Evolutionary conservation across 2,888 invertebrate genomes (phyloP).

Genomic region (Parapristionchus giblindavisi): DNA sequence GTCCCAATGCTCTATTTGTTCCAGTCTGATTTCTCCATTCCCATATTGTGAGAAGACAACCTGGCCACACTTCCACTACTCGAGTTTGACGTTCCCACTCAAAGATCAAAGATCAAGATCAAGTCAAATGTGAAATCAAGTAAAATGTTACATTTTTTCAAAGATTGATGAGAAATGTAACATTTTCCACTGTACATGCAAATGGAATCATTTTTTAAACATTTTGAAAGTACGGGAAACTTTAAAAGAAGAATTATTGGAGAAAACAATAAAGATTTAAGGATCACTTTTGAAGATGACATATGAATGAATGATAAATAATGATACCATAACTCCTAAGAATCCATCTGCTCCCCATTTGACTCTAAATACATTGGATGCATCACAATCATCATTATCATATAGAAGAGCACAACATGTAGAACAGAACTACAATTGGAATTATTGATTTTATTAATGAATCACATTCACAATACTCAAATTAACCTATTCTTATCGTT

Average conservation of each 20-base stretch:
- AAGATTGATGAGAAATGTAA: no score
- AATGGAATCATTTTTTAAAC: not conserved
- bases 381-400: constrained; percentile 26
- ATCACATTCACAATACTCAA: no score
- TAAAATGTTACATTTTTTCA: no score
- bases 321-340: not conserved
- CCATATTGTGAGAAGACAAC: constrained; percentile 29
- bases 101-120: not conserved
- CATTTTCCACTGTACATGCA: no score
- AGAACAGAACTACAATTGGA: constrained; percentile 5
- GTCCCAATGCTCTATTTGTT: not conserved
- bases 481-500: no score
- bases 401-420: constrained; percentile 15
- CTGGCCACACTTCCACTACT: constrained; percentile 13
- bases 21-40: constrained; percentile 35
- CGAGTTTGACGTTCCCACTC: constrained; percentile 24
- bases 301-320: no score
- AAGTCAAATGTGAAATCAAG: not conserved
- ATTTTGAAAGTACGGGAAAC: not conserved
- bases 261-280: no score
- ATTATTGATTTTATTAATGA: no score
- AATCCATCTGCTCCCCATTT: constrained; percentile 22
- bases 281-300: not conserved
- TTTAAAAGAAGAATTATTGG: no score
- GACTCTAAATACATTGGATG: constrained; percentile 12